Percentiles rank a stretch among this genome's conserved stretches.
phyloP scores from a whole-genome alignment of 2,113 vertebrate species.

The Corythornis madagascariensis region DNA sequence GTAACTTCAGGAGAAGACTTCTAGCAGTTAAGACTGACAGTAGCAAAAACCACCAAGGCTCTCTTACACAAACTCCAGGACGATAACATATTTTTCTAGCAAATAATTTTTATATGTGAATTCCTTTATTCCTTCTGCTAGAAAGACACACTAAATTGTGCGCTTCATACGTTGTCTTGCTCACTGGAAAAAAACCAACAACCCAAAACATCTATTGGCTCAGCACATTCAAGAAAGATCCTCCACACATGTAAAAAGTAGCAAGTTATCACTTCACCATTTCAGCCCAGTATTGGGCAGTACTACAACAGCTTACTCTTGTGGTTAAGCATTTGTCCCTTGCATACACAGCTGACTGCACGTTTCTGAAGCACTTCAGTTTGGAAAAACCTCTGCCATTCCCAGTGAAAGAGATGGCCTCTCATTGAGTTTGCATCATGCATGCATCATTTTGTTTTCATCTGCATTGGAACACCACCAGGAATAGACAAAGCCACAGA shows the following conservation, averaged over 20 bases:
- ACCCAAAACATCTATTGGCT: neutral
- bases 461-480: conserved; percentile 22
- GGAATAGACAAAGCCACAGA: conserved; percentile 2
- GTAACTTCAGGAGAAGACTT: neutral
- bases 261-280: neutral
- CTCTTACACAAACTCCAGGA: neutral
- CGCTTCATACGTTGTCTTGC: neutral
- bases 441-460: neutral
- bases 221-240: neutral
- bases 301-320: neutral
- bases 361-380: neutral
- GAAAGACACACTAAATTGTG: neutral
- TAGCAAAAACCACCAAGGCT: neutral
- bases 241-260: rapidly evolving
- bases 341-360: neutral
- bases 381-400: neutral
- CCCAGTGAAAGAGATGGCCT: neutral
- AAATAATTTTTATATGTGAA: neutral
- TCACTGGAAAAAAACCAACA: neutral
- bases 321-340: neutral
- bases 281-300: neutral
- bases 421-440: neutral
- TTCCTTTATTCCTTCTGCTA: neutral
- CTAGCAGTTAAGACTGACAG: neutral
- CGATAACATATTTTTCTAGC: neutral